Percentiles rank a stretch among this genome's conserved stretches.
These are phyloP conservation scores for Halcyon leucocephala DNA, from an alignment of 2,797 vertebrate genomes.

Conservation along the genomic window DNA sequence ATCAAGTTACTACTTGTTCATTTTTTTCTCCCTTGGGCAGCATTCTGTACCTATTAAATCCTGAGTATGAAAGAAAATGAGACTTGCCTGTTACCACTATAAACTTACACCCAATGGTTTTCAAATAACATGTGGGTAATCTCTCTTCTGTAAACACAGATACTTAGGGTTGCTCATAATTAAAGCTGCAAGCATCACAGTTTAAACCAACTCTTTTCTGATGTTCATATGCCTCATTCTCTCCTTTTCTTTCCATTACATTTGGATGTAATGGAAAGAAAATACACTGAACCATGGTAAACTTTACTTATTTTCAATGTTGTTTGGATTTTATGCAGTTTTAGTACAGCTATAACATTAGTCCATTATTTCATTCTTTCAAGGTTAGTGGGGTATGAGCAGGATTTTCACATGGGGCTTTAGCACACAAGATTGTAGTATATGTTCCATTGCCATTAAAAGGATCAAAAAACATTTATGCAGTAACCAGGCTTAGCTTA, in stretches of 20 bases:
- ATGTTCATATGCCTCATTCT: conserved; percentile 20
- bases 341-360: neutral
- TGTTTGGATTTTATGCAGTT: neutral
- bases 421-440: neutral
- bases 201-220: conserved; percentile 50
- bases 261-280: neutral
- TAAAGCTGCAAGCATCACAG: conserved; percentile 65
- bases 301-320: neutral
- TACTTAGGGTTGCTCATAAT: conserved; percentile 64
- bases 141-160: conserved; percentile 72
- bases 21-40: conserved; percentile 45
- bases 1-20: conserved; percentile 57
- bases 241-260: neutral
- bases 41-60: conserved; percentile 49
- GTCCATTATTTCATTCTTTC: neutral
- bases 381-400: neutral
- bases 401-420: neutral
- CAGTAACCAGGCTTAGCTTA: neutral
- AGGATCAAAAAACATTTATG: neutral
- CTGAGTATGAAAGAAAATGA: conserved; percentile 79
- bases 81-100: conserved; percentile 76
- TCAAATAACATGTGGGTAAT: conserved; percentile 68
- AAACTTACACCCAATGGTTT: conserved; percentile 76
- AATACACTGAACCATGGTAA: neutral
- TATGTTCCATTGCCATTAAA: neutral